Evolutionary conservation across 2,113 vertebrate genomes (phyloP).

Genomic region (Gila orcuttii): DNA sequence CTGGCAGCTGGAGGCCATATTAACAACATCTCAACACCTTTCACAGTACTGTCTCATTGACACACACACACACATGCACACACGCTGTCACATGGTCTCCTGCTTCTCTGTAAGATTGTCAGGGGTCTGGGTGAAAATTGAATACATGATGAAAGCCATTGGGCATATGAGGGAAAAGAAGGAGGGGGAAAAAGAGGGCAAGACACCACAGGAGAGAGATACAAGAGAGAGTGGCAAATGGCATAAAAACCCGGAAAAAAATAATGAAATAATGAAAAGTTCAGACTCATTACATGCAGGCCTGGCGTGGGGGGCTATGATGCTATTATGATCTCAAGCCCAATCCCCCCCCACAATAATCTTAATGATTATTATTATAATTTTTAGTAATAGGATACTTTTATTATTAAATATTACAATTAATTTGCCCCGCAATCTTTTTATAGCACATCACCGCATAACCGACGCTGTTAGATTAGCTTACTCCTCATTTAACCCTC

Average conservation of each 20-base stretch:
- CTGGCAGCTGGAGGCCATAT: conserved; percentile 45
- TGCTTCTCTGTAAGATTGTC: conserved; percentile 10
- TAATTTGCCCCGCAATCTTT: too few relatives aligned
- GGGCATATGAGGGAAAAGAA: conserved; percentile 13
- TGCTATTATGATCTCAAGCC: too few relatives aligned
- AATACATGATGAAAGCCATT: conserved; percentile 7
- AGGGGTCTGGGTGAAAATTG: conserved; percentile 29
- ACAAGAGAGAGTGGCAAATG: not conserved
- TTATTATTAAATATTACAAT: too few relatives aligned
- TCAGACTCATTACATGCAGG: not conserved
- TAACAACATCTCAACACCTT: conserved; percentile 39
- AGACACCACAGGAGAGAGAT: not conserved
- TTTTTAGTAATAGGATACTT: too few relatives aligned
- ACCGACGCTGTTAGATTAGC: too few relatives aligned
- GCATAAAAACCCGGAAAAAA: not conserved
- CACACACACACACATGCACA: conserved; percentile 6
- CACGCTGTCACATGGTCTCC: not conserved
- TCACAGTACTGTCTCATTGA: conserved; percentile 19
- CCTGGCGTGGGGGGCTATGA: too few relatives aligned
- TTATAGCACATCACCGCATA: too few relatives aligned
- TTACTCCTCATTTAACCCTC: too few relatives aligned
- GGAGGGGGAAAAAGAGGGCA: not conserved
- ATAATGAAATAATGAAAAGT: not conserved
- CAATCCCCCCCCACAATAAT: too few relatives aligned
- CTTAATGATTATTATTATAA: too few relatives aligned